Evolutionary conservation across 2,797 vertebrate species (phyloP).

Genomic region (Urosaurus nigricauda): DNA sequence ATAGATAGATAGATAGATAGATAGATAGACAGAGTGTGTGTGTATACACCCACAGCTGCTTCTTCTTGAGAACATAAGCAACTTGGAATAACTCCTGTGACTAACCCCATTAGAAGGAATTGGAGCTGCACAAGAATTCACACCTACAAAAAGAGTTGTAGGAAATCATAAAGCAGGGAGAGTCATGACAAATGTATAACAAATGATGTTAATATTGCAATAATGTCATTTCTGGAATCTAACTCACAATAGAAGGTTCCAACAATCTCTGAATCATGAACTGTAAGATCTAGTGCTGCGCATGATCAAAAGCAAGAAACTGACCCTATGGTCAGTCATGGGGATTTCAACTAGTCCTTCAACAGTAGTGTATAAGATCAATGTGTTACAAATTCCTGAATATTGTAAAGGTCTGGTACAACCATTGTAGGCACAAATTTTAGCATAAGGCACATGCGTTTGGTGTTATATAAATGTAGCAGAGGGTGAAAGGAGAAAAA

Average conservation of each 20-base stretch:
- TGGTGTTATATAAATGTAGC: not conserved
- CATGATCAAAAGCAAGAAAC: not conserved
- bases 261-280: not conserved
- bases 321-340: not conserved
- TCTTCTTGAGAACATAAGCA: not conserved
- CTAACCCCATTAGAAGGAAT: not conserved
- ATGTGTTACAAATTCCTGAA: not conserved
- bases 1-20: too few relatives aligned
- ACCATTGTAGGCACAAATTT: not conserved
- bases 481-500: not conserved
- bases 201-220: not conserved
- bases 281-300: not conserved
- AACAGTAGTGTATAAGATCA: not conserved
- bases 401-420: not conserved
- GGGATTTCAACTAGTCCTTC: not conserved
- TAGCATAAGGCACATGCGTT: not conserved
- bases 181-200: not conserved
- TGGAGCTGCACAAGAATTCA: not conserved
- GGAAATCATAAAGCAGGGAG: not conserved
- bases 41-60: not conserved
- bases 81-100: not conserved
- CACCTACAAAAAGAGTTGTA: not conserved
- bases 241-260: constrained; percentile 2
- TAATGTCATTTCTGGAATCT: not conserved
- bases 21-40: too few relatives aligned